phyloP scores from a whole-genome alignment of 2,797 vertebrate genomes.

The Amphiprion clarkii region DNA sequence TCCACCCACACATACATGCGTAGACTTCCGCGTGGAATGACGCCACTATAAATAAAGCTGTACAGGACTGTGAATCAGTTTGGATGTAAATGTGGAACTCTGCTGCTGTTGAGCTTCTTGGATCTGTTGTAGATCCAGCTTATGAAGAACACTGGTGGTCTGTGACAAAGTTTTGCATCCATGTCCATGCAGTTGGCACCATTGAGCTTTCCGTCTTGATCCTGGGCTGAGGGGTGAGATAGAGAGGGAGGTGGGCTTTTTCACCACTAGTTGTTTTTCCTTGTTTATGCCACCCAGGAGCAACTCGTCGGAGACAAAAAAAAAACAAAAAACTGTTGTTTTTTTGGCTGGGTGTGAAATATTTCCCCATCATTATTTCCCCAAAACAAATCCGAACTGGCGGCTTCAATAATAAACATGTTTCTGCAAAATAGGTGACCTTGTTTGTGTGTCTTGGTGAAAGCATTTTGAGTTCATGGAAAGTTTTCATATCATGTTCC shows the following conservation, averaged over 20 bases:
- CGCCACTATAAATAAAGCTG: constrained; percentile 65
- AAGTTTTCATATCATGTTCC: constrained; percentile 40
- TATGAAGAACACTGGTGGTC: constrained; percentile 41
- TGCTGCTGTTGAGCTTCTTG: constrained; percentile 21
- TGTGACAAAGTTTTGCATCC: constrained; percentile 19
- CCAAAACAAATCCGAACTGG: constrained; percentile 35
- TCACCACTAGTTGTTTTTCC: constrained; percentile 51
- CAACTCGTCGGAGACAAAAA: constrained; percentile 32
- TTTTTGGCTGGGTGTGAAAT: constrained; percentile 61
- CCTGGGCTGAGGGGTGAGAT: constrained; percentile 24
- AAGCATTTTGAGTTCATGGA: constrained; percentile 41
- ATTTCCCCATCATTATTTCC: constrained; percentile 55
- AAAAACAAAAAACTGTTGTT: neutral
- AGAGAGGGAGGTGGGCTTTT: constrained; percentile 36
- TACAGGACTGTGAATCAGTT: constrained; percentile 35
- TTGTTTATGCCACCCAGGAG: constrained; percentile 72
- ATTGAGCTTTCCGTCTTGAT: constrained; percentile 49
- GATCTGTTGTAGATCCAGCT: constrained; percentile 52
- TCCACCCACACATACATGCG: constrained; percentile 27
- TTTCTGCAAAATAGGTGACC: constrained; percentile 28
- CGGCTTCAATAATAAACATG: constrained; percentile 67
- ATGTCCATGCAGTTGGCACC: constrained; percentile 29
- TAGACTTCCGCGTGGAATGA: constrained; percentile 14
- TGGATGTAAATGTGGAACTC: constrained; percentile 37
- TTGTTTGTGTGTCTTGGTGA: constrained; percentile 60